Evolutionary conservation across 2,888 invertebrate genomes (phyloP).

Genomic region (Drosophila diplacantha): DNA sequence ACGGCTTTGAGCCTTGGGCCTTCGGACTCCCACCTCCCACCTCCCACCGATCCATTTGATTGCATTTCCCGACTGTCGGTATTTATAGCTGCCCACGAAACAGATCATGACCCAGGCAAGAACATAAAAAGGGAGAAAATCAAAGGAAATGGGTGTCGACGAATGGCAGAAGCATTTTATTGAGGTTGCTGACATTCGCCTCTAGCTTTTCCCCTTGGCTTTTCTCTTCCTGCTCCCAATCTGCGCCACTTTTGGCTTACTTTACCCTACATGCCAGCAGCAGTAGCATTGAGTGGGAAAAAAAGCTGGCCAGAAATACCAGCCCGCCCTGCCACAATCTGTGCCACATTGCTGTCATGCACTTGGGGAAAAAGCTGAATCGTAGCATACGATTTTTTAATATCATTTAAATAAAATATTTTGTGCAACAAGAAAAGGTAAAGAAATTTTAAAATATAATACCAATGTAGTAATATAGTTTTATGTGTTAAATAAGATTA

Average conservation of each 20-base stretch:
- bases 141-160: slow-evolving; percentile 62
- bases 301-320: slow-evolving; percentile 54
- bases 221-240: slow-evolving; percentile 18
- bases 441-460: no score
- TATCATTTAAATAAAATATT: no score
- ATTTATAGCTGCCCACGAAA: slow-evolving; percentile 61
- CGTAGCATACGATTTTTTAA: no score
- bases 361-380: not conserved
- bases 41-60: slow-evolving; percentile 4
- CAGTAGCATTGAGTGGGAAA: slow-evolving; percentile 23
- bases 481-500: no score
- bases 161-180: slow-evolving; percentile 75
- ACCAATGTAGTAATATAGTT: no score
- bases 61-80: slow-evolving; percentile 33
- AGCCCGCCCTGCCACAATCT: slow-evolving; percentile 48
- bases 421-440: no score
- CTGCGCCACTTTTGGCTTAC: slow-evolving; percentile 20
- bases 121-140: not conserved
- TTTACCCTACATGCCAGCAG: slow-evolving; percentile 38
- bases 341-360: slow-evolving; percentile 41
- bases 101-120: slow-evolving; percentile 77
- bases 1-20: not conserved
- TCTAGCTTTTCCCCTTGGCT: slow-evolving; percentile 24
- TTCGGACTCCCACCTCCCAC: slow-evolving; percentile 16
- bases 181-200: slow-evolving; percentile 72